Evolutionary conservation across 2,888 invertebrate genomes (phyloP).

Genomic region (Caenorhabditis virilis): DNA sequence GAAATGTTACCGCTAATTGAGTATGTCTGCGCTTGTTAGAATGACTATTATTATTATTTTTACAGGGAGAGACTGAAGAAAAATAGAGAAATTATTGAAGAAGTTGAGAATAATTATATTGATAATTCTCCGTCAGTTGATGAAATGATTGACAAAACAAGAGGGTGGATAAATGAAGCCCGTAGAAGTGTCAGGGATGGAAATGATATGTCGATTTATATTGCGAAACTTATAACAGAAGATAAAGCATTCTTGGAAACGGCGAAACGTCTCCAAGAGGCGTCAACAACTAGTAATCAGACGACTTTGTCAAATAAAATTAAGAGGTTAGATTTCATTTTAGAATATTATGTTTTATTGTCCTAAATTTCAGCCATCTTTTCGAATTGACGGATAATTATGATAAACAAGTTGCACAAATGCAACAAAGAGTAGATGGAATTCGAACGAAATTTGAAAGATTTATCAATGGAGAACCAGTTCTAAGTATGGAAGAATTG

Average conservation of each 20-base stretch:
- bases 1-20: constrained; percentile 27
- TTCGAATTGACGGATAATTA: constrained; percentile 16
- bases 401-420: constrained; percentile 14
- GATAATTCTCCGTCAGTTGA: constrained; percentile 19
- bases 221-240: constrained; percentile 13
- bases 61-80: constrained; percentile 16
- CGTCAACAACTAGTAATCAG: constrained; percentile 22
- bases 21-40: not conserved
- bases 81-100: constrained; percentile 34
- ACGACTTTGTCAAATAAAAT: constrained; percentile 3
- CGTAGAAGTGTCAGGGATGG: constrained; percentile 12
- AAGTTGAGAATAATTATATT: constrained; percentile 16
- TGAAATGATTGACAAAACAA: constrained; percentile 30
- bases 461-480: constrained; percentile 21
- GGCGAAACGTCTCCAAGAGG: constrained; percentile 21
- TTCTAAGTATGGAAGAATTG: constrained; percentile 21
- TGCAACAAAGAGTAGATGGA: constrained; percentile 21
- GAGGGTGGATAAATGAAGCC: constrained; percentile 22
- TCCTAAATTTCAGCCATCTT: constrained; percentile 18
- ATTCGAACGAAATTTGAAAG: constrained; percentile 17
- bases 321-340: constrained; percentile 1
- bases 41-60: not conserved
- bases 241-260: constrained; percentile 18
- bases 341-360: not conserved
- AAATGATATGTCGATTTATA: constrained; percentile 1